These are phyloP conservation scores for Orchesella cincta DNA, from an alignment of 1,140 invertebrate species.

Conservation along the genomic window DNA sequence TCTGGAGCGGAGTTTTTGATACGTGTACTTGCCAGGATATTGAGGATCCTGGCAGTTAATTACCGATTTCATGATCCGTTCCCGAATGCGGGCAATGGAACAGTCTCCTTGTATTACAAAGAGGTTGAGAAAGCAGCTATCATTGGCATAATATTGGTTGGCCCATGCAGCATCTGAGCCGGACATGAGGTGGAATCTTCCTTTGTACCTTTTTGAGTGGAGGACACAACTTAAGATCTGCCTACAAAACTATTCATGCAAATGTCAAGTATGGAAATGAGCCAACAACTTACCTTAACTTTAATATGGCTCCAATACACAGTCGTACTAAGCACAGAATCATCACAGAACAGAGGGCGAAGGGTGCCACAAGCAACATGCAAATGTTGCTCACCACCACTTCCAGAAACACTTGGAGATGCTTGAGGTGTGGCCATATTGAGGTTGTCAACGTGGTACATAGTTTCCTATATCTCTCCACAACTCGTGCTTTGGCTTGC, in stretches of 20 bases:
- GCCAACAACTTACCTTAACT: neutral
- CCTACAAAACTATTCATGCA: neutral
- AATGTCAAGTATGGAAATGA: neutral
- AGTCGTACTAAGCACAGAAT: neutral
- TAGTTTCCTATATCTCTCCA: neutral
- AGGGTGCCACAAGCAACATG: neutral
- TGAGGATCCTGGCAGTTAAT: constrained; percentile 12
- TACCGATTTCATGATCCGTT: constrained; percentile 25
- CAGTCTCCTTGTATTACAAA: constrained; percentile 43
- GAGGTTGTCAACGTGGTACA: neutral
- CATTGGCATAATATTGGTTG: constrained; percentile 24
- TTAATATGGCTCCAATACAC: neutral
- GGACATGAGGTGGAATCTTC: constrained; percentile 25
- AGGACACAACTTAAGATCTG: neutral
- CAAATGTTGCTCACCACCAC: neutral
- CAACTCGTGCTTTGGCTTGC: neutral
- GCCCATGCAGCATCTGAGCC: constrained; percentile 44
- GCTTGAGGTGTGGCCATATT: neutral
- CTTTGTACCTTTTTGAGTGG: constrained; percentile 13
- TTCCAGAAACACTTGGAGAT: neutral
- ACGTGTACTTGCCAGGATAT: constrained; percentile 27
- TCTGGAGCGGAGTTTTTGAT: constrained; percentile 27
- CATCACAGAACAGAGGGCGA: neutral
- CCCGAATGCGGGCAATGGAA: constrained; percentile 35
- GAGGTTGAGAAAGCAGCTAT: constrained; percentile 35